Evolutionary conservation across 2,113 vertebrate genomes (phyloP).

Genomic region (Nerophis lumbriciformis): DNA sequence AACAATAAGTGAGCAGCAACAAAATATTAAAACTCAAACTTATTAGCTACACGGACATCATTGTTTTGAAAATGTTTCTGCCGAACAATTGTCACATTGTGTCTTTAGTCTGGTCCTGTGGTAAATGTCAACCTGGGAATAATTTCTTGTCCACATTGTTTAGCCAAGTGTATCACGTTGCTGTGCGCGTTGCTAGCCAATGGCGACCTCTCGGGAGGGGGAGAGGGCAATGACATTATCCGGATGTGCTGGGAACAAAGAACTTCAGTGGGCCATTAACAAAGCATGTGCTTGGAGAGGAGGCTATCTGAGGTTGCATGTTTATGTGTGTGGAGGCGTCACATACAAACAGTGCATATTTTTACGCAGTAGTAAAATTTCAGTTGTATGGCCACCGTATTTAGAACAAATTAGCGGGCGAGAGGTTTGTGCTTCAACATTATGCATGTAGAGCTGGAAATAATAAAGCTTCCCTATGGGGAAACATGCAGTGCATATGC

Average conservation of each 20-base stretch:
- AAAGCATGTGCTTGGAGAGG: conserved; percentile 22
- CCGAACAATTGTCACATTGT: conserved; percentile 21
- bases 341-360: not conserved
- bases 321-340: not conserved
- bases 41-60: conserved; percentile 7
- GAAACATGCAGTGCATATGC: conserved; percentile 36
- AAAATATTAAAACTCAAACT: not conserved
- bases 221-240: conserved; percentile 23
- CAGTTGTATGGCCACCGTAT: not conserved
- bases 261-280: conserved; percentile 9
- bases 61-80: conserved; percentile 21
- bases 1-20: no score
- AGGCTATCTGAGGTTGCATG: conserved; percentile 1
- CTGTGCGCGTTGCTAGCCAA: conserved; percentile 27
- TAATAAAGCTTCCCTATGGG: not conserved
- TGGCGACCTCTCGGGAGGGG: conserved; percentile 12
- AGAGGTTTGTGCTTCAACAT: not conserved
- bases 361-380: conserved; percentile 4
- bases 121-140: conserved; percentile 48
- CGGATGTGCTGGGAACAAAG: conserved; percentile 21
- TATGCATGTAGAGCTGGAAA: not conserved
- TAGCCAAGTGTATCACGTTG: conserved; percentile 18
- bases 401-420: not conserved
- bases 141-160: conserved; percentile 34
- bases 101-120: conserved; percentile 9